These are phyloP conservation scores for Gambusia yucatana DNA, from an alignment of 2,797 vertebrate genomes.

Conservation along the genomic window DNA sequence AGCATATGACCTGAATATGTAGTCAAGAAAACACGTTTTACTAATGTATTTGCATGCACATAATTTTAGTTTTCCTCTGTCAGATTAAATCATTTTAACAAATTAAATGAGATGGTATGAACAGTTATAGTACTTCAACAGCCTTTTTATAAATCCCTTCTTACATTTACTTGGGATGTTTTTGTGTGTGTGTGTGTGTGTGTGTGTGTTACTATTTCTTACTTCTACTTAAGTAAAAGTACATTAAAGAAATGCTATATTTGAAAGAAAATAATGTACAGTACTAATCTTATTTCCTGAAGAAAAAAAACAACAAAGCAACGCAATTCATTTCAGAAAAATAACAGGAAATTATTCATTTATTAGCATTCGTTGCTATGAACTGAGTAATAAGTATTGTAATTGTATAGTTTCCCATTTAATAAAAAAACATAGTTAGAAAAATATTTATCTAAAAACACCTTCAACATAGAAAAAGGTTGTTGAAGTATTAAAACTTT, in stretches of 20 bases:
- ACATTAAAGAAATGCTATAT: not conserved
- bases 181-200: no score
- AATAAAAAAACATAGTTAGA: not conserved
- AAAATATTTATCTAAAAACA: not conserved
- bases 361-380: not conserved
- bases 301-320: not conserved
- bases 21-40: not conserved
- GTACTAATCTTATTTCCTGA: not conserved
- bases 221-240: not conserved
- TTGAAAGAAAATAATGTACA: no score
- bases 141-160: no score
- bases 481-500: not conserved
- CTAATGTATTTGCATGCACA: no score
- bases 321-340: not conserved
- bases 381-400: not conserved
- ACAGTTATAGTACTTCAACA: no score
- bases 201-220: no score
- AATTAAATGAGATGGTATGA: no score
- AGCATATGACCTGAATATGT: not conserved
- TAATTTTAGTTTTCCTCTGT: no score
- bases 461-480: not conserved
- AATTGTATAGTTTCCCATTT: not conserved
- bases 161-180: no score
- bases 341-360: not conserved
- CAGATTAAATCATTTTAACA: no score